Conservation (phyloP, 2,113 vertebrate species). For the Antechinus flavipes region DNA sequence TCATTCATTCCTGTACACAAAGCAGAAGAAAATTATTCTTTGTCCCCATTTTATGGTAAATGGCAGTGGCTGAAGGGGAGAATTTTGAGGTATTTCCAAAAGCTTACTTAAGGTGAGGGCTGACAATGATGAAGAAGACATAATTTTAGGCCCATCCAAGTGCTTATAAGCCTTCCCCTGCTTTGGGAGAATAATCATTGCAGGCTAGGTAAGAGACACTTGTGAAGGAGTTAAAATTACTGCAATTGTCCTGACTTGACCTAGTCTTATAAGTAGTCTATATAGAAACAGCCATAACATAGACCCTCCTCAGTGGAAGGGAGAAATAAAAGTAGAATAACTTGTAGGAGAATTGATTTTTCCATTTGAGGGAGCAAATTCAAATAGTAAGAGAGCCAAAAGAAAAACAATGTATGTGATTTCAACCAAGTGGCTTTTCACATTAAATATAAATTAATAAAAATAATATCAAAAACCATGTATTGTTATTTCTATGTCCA, state of each 20-base stretch:
- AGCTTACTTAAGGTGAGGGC: conserved; percentile 48
- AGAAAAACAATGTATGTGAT: conserved; percentile 54
- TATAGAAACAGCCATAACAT: conserved; percentile 52
- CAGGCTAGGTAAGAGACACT: conserved; percentile 64
- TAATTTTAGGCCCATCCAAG: conserved; percentile 69
- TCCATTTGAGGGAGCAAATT: conserved; percentile 63
- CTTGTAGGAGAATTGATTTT: conserved; percentile 67
- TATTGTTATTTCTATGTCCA: conserved; percentile 62
- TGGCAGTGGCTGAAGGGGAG: neutral
- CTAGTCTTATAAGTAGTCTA: conserved; percentile 45
- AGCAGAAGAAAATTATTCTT: neutral
- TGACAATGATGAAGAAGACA: conserved; percentile 55
- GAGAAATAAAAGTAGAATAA: conserved; percentile 57
- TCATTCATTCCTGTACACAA: neutral
- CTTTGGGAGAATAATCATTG: conserved; percentile 62
- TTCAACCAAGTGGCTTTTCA: conserved; percentile 49
- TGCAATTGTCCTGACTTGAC: conserved; percentile 58
- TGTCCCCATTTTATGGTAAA: neutral
- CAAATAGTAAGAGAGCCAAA: conserved; percentile 62
- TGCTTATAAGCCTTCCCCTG: conserved; percentile 68
- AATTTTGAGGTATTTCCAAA: neutral
- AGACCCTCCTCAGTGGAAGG: conserved; percentile 32
- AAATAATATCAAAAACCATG: conserved; percentile 58
- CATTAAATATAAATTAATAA: conserved; percentile 74
- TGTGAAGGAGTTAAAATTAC: conserved; percentile 50